A percentile compares a stretch with the other conserved stretches of the same genome.
Evolutionary conservation across 2,888 invertebrate species (phyloP).

Genomic region (Dastarcus helophoroides): DNA sequence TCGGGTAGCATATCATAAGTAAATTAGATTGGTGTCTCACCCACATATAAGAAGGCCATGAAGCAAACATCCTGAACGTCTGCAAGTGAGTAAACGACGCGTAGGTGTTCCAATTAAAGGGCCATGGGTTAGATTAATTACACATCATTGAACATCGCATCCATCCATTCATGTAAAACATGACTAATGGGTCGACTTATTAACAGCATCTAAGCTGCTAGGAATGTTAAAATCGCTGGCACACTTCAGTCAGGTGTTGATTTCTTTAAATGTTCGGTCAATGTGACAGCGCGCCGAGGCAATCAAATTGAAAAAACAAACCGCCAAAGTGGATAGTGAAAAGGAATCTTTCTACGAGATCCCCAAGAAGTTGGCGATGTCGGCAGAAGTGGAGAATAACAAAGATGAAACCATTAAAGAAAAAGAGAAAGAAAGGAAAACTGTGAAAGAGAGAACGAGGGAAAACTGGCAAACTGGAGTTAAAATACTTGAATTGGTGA

Average conservation of each 20-base stretch:
- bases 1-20: too few relatives aligned
- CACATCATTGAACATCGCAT: neutral
- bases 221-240: neutral
- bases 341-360: conserved; percentile 29
- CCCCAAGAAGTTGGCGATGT: conserved; percentile 46
- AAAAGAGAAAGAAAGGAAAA: conserved; percentile 36
- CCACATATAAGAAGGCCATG: too few relatives aligned
- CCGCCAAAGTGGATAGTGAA: conserved; percentile 22
- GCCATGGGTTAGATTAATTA: conserved; percentile 9
- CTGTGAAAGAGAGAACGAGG: conserved; percentile 35
- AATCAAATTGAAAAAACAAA: conserved; percentile 10
- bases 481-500: conserved; percentile 52
- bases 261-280: neutral
- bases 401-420: conserved; percentile 39
- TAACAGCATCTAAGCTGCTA: too few relatives aligned
- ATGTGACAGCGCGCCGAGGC: neutral
- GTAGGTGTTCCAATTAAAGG: conserved; percentile 9
- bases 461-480: conserved; percentile 48
- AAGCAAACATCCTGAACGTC: too few relatives aligned
- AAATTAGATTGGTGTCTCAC: too few relatives aligned
- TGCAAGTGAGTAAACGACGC: too few relatives aligned
- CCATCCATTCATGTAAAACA: neutral
- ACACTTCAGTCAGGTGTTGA: neutral
- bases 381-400: conserved; percentile 43
- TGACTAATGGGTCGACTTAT: too few relatives aligned